Conservation (phyloP, 2,888 invertebrate species). For the Keiferia lycopersicella region DNA sequence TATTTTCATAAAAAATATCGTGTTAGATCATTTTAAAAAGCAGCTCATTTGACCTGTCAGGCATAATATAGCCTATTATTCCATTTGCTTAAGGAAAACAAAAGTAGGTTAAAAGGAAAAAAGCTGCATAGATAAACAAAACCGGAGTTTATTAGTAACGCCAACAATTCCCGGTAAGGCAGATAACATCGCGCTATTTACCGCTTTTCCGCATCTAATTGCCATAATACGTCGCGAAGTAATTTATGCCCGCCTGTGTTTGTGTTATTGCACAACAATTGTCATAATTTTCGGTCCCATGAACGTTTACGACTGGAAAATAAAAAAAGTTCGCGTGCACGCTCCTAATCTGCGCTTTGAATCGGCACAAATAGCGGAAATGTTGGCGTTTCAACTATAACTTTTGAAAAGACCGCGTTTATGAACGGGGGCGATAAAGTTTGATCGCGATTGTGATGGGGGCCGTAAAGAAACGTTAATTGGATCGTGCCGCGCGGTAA, state of each 20-base stretch:
- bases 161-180: not conserved
- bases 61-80: conserved; percentile 1
- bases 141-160: not conserved
- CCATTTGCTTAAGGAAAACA: not conserved
- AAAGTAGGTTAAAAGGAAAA: conserved; percentile 8
- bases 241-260: conserved; percentile 26
- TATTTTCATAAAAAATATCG: no score
- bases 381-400: conserved; percentile 21
- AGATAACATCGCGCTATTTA: conserved; percentile 13
- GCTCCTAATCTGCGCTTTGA: conserved; percentile 5
- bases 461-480: conserved; percentile 23
- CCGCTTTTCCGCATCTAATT: conserved; percentile 21
- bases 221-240: conserved; percentile 26
- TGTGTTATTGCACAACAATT: conserved; percentile 17
- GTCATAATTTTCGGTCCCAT: conserved; percentile 25
- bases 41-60: no score
- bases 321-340: conserved; percentile 22
- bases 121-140: not conserved
- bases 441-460: conserved; percentile 21
- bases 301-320: conserved; percentile 22
- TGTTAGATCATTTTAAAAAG: no score
- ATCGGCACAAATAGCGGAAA: conserved; percentile 25
- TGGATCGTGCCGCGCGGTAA: conserved; percentile 16
- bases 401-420: conserved; percentile 24
- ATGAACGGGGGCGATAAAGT: conserved; percentile 18